phyloP scores from a whole-genome alignment of 2,888 invertebrate genomes.

The Hirtodrosophila duncani region DNA sequence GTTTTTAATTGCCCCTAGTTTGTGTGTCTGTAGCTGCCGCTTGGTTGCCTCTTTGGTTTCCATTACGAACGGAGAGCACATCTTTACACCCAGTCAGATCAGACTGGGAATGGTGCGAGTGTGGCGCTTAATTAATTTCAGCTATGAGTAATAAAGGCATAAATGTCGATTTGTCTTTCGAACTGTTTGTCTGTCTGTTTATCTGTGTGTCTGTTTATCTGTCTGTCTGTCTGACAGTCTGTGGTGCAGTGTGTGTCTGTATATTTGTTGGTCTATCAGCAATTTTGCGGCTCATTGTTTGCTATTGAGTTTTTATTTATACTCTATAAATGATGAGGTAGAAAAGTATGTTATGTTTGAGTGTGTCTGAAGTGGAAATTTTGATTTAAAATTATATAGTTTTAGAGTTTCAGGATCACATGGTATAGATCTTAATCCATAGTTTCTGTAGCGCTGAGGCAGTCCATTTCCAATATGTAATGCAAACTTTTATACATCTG shows the following conservation, averaged over 20 bases:
- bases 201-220: background rate
- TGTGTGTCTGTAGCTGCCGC: constrained; percentile 21
- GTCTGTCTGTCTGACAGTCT: constrained; percentile 7
- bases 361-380: too few species aligned
- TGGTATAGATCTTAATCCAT: too few species aligned
- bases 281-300: constrained; percentile 60
- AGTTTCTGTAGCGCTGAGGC: too few species aligned
- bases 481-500: too few species aligned
- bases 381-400: too few species aligned
- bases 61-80: too few species aligned
- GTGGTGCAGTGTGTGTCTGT: background rate
- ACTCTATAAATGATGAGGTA: constrained; percentile 52
- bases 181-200: constrained; percentile 4
- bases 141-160: constrained; percentile 50
- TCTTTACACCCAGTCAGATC: too few species aligned
- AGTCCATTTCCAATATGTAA: too few species aligned
- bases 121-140: constrained; percentile 63
- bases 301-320: constrained; percentile 40
- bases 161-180: constrained; percentile 52
- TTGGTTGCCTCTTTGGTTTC: constrained; percentile 10
- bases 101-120: constrained; percentile 19
- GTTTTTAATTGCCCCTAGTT: constrained; percentile 60
- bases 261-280: constrained; percentile 31
- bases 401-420: too few species aligned
- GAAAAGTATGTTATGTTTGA: too few species aligned